phyloP scores from a whole-genome alignment of 1,140 invertebrate species.

The Calycopis cecrops region DNA sequence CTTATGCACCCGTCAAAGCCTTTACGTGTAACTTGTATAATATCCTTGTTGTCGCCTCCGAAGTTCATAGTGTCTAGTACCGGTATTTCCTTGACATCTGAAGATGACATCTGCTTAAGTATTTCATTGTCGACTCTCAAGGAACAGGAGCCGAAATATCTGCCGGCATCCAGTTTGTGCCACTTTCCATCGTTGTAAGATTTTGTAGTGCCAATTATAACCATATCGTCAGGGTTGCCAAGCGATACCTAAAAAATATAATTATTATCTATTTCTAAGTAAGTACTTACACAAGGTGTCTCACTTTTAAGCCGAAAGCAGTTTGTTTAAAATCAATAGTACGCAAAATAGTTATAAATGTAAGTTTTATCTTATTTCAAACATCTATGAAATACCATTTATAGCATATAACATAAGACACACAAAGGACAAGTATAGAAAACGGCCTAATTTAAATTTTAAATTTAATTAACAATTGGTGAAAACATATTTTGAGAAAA shows the following conservation, averaged over 20 bases:
- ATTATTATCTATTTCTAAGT: too few relatives aligned
- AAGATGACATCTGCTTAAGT: conserved; percentile 49
- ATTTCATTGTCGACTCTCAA: conserved; percentile 82
- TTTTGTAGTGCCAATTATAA: conserved; percentile 75
- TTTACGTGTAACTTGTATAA: conserved; percentile 78
- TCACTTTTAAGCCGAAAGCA: too few relatives aligned
- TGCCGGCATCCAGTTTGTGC: conserved; percentile 85
- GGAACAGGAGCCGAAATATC: conserved; percentile 79
- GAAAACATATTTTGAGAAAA: too few relatives aligned
- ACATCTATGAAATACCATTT: too few relatives aligned
- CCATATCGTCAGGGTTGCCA: conserved; percentile 65
- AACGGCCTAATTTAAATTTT: too few relatives aligned
- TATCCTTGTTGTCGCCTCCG: conserved; percentile 88
- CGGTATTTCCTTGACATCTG: conserved; percentile 67
- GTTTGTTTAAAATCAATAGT: conserved; percentile 12
- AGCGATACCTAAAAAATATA: conserved; percentile 47
- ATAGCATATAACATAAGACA: too few relatives aligned
- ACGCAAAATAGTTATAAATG: background rate
- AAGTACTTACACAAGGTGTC: too few relatives aligned
- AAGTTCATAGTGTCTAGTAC: conserved; percentile 86
- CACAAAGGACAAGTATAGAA: too few relatives aligned
- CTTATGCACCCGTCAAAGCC: conserved; percentile 97
- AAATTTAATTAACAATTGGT: too few relatives aligned
- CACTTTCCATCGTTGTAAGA: conserved; percentile 89
- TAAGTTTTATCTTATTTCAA: too few relatives aligned